These are phyloP conservation scores for Pristionchus fissidentatus DNA, from an alignment of 2,888 invertebrate species.

Conservation along the genomic window DNA sequence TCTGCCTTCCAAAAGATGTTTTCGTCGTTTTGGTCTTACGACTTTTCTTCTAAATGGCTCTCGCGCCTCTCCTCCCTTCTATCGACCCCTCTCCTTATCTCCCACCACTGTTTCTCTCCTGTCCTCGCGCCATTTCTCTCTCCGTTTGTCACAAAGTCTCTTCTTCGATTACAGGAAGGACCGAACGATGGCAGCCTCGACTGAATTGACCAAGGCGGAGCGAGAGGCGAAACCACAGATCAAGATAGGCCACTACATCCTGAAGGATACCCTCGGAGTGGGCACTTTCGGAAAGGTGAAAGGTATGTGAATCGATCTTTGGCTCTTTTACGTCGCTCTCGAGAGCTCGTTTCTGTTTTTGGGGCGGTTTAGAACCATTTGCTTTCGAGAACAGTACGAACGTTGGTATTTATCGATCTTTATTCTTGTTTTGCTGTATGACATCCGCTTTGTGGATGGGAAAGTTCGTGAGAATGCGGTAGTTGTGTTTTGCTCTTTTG, in stretches of 20 bases:
- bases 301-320: conserved; percentile 79
- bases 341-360: too few relatives aligned
- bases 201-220: conserved; percentile 64
- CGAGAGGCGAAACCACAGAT: conserved; percentile 72
- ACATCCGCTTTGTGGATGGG: too few relatives aligned
- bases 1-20: conserved; percentile 44
- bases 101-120: conserved; percentile 3
- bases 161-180: conserved; percentile 65
- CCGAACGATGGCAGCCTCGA: conserved; percentile 62
- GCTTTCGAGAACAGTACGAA: too few relatives aligned
- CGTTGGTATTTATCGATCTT: too few relatives aligned
- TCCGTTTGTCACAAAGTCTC: conserved; percentile 41
- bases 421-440: too few relatives aligned
- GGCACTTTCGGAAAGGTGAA: conserved; percentile 99
- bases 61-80: not conserved
- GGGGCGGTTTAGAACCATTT: too few relatives aligned
- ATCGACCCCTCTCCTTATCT: conserved; percentile 1
- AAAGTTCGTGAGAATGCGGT: conserved; percentile 18
- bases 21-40: conserved; percentile 34
- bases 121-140: not conserved
- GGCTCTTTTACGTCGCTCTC: conserved; percentile 10
- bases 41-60: conserved; percentile 16
- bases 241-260: conserved; percentile 92
- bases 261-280: conserved; percentile 93
- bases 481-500: conserved; percentile 22